Evolutionary conservation across 2,113 vertebrate genomes (phyloP).

Genomic region (Hypocryptadius cinnamomeus): DNA sequence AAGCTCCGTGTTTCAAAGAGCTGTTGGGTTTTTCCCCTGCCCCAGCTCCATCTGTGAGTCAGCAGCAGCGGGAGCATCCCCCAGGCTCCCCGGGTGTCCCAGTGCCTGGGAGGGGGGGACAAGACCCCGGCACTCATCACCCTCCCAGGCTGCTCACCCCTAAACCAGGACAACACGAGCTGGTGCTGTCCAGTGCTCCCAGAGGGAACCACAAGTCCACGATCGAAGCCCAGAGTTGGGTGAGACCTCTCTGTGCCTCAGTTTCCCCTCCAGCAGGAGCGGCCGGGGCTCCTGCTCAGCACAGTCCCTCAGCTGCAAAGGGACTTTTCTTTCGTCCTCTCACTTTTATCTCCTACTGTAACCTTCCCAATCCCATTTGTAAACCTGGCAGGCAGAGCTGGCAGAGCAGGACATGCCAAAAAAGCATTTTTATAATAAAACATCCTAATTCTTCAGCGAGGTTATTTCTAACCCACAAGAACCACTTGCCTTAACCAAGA

Average conservation of each 20-base stretch:
- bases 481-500: slow-evolving; percentile 10
- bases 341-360: not conserved
- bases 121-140: not conserved
- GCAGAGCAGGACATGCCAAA: not conserved
- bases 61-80: not conserved
- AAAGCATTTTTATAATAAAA: not conserved
- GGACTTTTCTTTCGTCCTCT: not conserved
- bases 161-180: rapidly evolving
- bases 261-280: not conserved
- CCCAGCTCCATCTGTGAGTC: not conserved
- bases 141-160: not conserved
- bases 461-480: slow-evolving; percentile 27
- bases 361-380: not conserved
- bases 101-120: rapidly evolving
- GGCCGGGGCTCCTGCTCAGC: not conserved
- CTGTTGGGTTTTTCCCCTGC: not conserved
- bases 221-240: not conserved
- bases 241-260: not conserved
- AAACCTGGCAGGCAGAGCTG: not conserved
- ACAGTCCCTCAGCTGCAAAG: not conserved
- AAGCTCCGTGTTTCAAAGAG: not conserved
- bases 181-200: not conserved
- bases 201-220: not conserved
- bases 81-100: not conserved
- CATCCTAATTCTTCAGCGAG: not conserved